Evolutionary conservation across 2,888 invertebrate species (phyloP).

Genomic region (Melanostoma mellinum): DNA sequence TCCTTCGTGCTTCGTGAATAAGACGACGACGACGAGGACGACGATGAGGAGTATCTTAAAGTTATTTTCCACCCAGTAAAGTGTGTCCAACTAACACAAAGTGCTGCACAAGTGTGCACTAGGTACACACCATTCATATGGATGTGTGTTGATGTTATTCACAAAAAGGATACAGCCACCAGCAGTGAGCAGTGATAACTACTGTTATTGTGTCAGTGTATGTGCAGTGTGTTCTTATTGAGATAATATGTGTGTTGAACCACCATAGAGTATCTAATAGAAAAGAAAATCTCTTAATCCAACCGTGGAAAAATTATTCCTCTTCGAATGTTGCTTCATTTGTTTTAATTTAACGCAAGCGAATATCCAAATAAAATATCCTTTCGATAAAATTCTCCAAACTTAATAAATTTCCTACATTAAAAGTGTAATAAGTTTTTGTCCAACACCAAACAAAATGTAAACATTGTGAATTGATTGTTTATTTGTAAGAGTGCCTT

Average conservation of each 20-base stretch:
- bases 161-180: conserved; percentile 65
- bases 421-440: background rate
- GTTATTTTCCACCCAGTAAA: conserved; percentile 64
- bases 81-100: conserved; percentile 47
- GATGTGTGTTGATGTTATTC: conserved; percentile 17
- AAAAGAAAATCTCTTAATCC: conserved; percentile 70
- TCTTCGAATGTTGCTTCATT: conserved; percentile 45
- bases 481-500: conserved; percentile 70
- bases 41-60: conserved; percentile 46
- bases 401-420: background rate
- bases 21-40: conserved; percentile 6
- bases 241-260: conserved; percentile 67
- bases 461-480: conserved; percentile 55
- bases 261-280: conserved; percentile 62
- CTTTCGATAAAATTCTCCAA: background rate
- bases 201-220: conserved; percentile 16
- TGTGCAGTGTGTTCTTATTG: conserved; percentile 41
- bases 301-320: conserved; percentile 47
- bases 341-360: conserved; percentile 40
- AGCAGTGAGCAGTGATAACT: conserved; percentile 34
- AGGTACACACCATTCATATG: conserved; percentile 17
- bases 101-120: conserved; percentile 31
- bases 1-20: conserved; percentile 44
- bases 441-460: conserved; percentile 6
- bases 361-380: conserved; percentile 31